A percentile compares a stretch with the other conserved stretches of the same genome.
Evolutionary conservation across 2,113 vertebrate species (phyloP).

Genomic region (Centropus unirufus): DNA sequence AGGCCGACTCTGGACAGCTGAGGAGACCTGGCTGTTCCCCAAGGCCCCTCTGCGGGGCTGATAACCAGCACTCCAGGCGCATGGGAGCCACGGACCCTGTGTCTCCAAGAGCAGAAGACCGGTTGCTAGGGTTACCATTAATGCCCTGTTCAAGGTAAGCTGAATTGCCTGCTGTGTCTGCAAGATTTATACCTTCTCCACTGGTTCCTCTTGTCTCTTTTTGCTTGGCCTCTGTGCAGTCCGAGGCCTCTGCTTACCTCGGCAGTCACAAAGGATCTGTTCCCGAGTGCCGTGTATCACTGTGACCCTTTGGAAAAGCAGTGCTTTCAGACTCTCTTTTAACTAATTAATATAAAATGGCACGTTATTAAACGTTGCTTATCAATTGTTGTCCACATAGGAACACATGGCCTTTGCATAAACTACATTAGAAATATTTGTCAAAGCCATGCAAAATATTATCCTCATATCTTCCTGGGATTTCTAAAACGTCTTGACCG

Average conservation of each 20-base stretch:
- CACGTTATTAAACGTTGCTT: fast-evolving
- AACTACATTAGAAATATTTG: not conserved
- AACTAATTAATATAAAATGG: not conserved
- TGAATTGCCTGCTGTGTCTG: not conserved
- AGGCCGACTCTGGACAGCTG: not conserved
- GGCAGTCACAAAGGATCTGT: not conserved
- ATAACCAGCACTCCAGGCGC: not conserved
- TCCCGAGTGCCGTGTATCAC: not conserved
- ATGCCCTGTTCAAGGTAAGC: not conserved
- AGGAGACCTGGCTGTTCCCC: not conserved
- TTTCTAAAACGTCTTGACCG: not conserved
- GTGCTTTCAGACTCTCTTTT: not conserved
- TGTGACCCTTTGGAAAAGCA: not conserved
- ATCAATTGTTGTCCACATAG: not conserved
- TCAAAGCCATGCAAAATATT: not conserved
- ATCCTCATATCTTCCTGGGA: not conserved
- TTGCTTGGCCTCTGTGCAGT: not conserved
- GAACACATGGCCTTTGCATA: not conserved
- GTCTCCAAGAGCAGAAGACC: not conserved
- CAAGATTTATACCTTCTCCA: not conserved
- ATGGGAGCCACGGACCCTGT: not conserved
- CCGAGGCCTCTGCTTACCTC: not conserved
- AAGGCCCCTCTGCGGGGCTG: not conserved
- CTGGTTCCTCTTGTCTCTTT: not conserved
- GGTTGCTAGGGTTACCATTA: not conserved